These are phyloP conservation scores for Trachurus trachurus DNA, from an alignment of 2,797 vertebrate genomes.

Conservation along the genomic window DNA sequence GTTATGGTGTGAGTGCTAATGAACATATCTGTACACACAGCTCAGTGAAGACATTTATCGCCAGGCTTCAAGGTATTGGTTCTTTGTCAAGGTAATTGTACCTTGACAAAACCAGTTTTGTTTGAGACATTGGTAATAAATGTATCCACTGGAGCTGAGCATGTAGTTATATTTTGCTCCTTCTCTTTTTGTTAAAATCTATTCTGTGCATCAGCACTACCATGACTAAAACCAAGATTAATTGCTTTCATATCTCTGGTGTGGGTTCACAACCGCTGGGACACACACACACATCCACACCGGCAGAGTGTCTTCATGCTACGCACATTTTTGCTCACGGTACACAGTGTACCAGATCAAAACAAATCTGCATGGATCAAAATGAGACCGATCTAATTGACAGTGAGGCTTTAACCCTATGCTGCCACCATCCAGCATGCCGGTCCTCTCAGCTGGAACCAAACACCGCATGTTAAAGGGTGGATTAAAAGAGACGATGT, in stretches of 20 bases:
- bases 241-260: conserved; percentile 74
- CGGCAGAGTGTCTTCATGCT: conserved; percentile 20
- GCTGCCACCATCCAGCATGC: conserved; percentile 6
- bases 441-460: conserved; percentile 50
- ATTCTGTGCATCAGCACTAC: conserved; percentile 55
- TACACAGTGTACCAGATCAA: conserved; percentile 68
- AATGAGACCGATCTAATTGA: conserved; percentile 66
- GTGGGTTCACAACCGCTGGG: conserved; percentile 49
- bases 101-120: conserved; percentile 56
- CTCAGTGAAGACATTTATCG: conserved; percentile 29
- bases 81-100: conserved; percentile 54
- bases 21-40: conserved; percentile 30
- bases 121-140: conserved; percentile 50
- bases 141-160: conserved; percentile 37
- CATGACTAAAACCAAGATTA: conserved; percentile 73
- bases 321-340: conserved; percentile 55
- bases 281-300: conserved; percentile 23
- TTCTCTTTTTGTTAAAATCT: conserved; percentile 53
- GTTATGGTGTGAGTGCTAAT: conserved; percentile 29
- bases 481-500: conserved; percentile 18
- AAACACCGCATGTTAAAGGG: conserved; percentile 18
- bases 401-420: conserved; percentile 50
- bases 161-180: conserved; percentile 30
- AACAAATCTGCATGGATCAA: conserved; percentile 71
- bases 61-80: conserved; percentile 40